phyloP scores from a whole-genome alignment of 2,797 vertebrate species.

The Falco berigora region DNA sequence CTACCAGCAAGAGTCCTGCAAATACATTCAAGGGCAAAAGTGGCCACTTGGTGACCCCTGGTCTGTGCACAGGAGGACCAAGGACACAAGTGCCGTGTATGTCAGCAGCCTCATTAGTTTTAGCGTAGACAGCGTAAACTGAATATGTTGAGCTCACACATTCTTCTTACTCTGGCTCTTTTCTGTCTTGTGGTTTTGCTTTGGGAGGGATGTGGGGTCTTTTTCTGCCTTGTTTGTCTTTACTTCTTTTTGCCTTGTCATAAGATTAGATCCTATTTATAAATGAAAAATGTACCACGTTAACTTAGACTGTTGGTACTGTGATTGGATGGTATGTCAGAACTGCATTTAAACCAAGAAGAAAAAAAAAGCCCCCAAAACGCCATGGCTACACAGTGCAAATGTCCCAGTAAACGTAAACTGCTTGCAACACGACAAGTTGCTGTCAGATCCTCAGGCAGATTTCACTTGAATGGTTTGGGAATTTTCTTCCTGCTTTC shows the following conservation, averaged over 20 bases:
- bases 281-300: background rate
- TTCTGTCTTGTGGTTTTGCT: background rate
- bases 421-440: background rate
- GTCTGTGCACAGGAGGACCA: background rate
- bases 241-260: background rate
- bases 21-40: background rate
- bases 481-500: background rate
- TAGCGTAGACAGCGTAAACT: background rate
- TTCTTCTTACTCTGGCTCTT: background rate
- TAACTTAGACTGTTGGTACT: background rate
- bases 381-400: background rate
- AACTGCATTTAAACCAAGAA: background rate
- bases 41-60: background rate
- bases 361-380: background rate
- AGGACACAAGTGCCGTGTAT: background rate
- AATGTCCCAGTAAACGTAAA: background rate
- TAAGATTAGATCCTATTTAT: background rate
- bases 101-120: background rate
- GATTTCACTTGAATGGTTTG: background rate
- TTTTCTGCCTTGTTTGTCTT: background rate
- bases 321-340: background rate
- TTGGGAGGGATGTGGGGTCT: background rate
- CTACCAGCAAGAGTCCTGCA: background rate
- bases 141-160: rapidly evolving
- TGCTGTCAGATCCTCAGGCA: background rate